Evolutionary conservation across 2,113 vertebrate species (phyloP), one percentile per base, ranked within the genome.

Genomic region (Hylia prasina): DNA sequence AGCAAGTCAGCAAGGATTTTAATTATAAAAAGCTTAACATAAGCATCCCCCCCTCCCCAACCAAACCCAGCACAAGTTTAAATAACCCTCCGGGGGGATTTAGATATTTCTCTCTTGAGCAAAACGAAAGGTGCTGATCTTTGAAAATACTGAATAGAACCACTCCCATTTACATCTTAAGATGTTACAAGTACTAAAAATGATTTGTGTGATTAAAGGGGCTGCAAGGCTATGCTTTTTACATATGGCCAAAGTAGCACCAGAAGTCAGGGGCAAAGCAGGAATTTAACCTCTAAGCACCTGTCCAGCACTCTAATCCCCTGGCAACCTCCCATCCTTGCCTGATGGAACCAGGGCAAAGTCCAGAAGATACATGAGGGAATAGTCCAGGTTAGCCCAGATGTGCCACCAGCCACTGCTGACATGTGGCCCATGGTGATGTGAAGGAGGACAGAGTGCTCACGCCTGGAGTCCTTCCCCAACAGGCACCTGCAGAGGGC

Each of bases 341-440:
- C 45, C 73, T 35, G 53, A 72, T 27, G 66, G 45, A 85, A 48
- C 25, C 35, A 72, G 45, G 42, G 25, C 4, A 21, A 92, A 84
- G 60, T 33, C 61, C 37, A 87, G 77, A 47, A 82, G 40, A 68
- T 9, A 24, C 4, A 7, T 1, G 11, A 91, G 13, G 19, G 44
- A 48, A 56, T 40, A 0, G 0, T 16, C 57, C 8, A 27, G 42
- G 19, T 64, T 19, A 64, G 65, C 54, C 10, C 51, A 83, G 58
- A 21, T 0, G 1, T 0, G 0, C 51, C 78, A 65, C 2, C 11
- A 80, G 81, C 20, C 54, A 24, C 79, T 21, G 51, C 47, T 83
- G 76, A 58, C 42, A 21, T 0, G 0, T 1, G 5, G 47, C 15
- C 35, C 6, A 0, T 5, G 15, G 35, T 1, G 15, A 71, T 15